These are phyloP conservation scores for Philereme transversata DNA, from an alignment of 2,888 invertebrate genomes.

Conservation along the genomic window DNA sequence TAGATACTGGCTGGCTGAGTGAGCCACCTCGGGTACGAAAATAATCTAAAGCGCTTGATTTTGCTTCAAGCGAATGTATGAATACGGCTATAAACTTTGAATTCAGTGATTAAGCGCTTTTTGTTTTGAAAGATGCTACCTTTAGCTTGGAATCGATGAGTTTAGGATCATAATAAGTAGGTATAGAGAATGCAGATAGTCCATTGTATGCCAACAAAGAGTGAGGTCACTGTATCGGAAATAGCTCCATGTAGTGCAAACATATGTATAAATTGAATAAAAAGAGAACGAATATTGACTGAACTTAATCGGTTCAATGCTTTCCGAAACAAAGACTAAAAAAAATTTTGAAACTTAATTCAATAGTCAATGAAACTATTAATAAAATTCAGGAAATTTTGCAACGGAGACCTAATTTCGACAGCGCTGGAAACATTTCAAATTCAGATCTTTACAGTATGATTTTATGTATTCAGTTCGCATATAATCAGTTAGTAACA, in stretches of 20 bases:
- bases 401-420: slow-evolving; percentile 5
- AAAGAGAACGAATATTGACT: slow-evolving; percentile 17
- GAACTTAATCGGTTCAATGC: slow-evolving; percentile 4
- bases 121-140: slow-evolving; percentile 26
- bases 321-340: slow-evolving; percentile 12
- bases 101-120: slow-evolving; percentile 47
- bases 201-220: slow-evolving; percentile 23
- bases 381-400: slow-evolving; percentile 14
- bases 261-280: slow-evolving; percentile 13
- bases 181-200: slow-evolving; percentile 3
- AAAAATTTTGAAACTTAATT: slow-evolving; percentile 9
- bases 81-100: slow-evolving; percentile 26
- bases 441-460: slow-evolving; percentile 1
- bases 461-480: not conserved
- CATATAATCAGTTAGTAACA: slow-evolving; percentile 1
- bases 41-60: slow-evolving; percentile 54
- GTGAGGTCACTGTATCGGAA: slow-evolving; percentile 23
- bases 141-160: slow-evolving; percentile 35
- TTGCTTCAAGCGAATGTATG: slow-evolving; percentile 27
- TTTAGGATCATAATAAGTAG: slow-evolving; percentile 18
- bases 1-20: slow-evolving; percentile 53
- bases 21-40: slow-evolving; percentile 48
- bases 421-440: slow-evolving; percentile 6
- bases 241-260: slow-evolving; percentile 9
- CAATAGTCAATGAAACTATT: slow-evolving; percentile 1